Evolutionary conservation across 2,113 vertebrate genomes (phyloP).

Genomic region (Rhombomys opimus): DNA sequence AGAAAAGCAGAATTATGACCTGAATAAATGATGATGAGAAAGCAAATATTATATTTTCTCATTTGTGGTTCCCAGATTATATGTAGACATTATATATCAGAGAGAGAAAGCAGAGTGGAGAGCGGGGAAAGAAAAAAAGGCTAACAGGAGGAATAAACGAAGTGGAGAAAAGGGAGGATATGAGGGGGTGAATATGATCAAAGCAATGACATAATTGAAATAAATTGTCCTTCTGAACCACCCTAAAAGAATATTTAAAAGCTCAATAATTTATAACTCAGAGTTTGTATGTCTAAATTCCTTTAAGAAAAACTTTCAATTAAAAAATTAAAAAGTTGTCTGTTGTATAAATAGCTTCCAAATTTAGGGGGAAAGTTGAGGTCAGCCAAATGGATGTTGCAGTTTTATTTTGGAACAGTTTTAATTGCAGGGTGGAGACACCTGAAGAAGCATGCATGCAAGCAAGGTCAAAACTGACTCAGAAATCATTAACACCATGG

Average conservation of each 20-base stretch:
- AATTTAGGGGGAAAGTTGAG: background rate
- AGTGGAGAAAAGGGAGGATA: background rate
- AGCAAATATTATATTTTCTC: background rate
- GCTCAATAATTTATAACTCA: background rate
- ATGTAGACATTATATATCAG: background rate
- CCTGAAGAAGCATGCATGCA: background rate
- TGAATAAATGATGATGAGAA: background rate
- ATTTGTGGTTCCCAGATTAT: background rate
- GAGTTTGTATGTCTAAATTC: background rate
- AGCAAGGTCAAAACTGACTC: background rate
- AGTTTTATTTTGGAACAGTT: conserved; percentile 11
- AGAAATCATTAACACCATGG: background rate
- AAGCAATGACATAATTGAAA: background rate
- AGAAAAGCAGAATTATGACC: background rate
- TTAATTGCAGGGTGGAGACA: background rate
- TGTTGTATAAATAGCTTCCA: background rate
- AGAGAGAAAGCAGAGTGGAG: background rate
- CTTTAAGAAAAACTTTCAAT: background rate
- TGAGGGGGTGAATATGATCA: background rate
- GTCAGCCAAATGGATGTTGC: background rate
- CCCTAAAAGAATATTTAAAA: background rate
- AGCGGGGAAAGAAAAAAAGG: background rate
- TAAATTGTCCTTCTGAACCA: background rate
- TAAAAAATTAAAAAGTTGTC: background rate
- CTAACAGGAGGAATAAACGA: background rate